Percentiles rank a stretch among this genome's conserved stretches.
Evolutionary conservation across 2,888 invertebrate species (phyloP).

Genomic region (Eupithecia inturbata): DNA sequence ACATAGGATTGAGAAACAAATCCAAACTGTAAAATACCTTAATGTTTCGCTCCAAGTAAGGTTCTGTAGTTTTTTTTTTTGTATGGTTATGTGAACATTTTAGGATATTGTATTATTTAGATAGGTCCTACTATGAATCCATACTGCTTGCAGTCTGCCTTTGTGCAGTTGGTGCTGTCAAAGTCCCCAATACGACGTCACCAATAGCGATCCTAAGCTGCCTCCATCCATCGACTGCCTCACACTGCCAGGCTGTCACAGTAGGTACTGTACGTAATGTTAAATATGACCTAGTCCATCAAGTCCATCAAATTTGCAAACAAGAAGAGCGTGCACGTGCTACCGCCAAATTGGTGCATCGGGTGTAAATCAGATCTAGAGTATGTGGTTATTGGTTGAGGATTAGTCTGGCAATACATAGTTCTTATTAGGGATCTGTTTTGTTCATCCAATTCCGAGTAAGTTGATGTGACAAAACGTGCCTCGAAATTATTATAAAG

Average conservation of each 20-base stretch:
- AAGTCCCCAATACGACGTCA: not conserved
- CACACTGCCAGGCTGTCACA: not conserved
- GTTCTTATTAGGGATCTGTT: slow-evolving; percentile 14
- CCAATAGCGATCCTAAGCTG: not conserved
- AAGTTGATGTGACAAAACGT: not conserved
- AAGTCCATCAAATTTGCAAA: not conserved
- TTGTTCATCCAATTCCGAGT: not conserved
- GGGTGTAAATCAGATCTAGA: slow-evolving; percentile 22
- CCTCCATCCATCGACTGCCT: not conserved
- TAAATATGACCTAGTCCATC: not conserved
- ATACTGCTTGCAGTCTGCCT: too few relatives aligned
- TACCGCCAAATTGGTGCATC: slow-evolving; percentile 12
- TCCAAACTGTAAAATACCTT: slow-evolving; percentile 11
- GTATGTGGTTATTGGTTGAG: slow-evolving; percentile 21
- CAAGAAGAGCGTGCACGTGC: not conserved
- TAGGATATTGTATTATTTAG: too few relatives aligned
- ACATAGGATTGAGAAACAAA: slow-evolving; percentile 43
- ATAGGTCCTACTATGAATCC: too few relatives aligned
- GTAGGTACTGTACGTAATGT: not conserved
- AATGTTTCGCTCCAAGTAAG: not conserved
- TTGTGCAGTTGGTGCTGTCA: not conserved
- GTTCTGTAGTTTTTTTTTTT: too few relatives aligned
- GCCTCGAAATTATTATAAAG: not conserved
- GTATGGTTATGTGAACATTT: too few relatives aligned
- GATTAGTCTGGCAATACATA: slow-evolving; percentile 17